Evolutionary conservation across 2,888 invertebrate species (phyloP).

Genomic region (Argyra leucocephala): DNA sequence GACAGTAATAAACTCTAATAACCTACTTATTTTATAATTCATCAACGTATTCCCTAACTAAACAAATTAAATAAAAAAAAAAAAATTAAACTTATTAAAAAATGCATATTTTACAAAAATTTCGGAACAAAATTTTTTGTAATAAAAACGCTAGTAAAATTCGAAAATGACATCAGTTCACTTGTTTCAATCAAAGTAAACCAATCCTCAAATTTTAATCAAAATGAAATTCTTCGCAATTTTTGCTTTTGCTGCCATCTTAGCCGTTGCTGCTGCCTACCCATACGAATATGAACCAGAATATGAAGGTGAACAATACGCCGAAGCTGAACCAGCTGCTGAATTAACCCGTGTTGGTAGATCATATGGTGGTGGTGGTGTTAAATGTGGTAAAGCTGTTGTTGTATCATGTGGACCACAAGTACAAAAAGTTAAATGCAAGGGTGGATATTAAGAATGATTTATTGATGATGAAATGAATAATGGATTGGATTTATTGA

Average conservation of each 20-base stretch:
- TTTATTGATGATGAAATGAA: not conserved
- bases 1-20: too few relatives aligned
- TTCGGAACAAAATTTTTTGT: not conserved
- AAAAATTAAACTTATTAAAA: too few relatives aligned
- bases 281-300: not conserved
- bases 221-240: not conserved
- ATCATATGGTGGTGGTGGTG: not conserved
- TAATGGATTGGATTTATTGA: too few relatives aligned
- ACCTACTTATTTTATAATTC: too few relatives aligned
- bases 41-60: too few relatives aligned
- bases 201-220: not conserved
- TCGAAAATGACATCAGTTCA: not conserved
- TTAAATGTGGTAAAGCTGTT: not conserved
- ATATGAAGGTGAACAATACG: not conserved
- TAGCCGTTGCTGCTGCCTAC: not conserved
- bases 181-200: constrained; percentile 3
- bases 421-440: not conserved
- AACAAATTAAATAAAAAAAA: too few relatives aligned
- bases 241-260: not conserved
- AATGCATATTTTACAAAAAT: too few relatives aligned
- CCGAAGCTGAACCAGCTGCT: not conserved
- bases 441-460: not conserved
- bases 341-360: not conserved
- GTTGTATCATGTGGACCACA: not conserved
- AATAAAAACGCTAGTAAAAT: not conserved